Evolutionary conservation across 2,888 invertebrate genomes (phyloP), one percentile per base, ranked within the genome.

Genomic region (Trissonchulus sp.): DNA sequence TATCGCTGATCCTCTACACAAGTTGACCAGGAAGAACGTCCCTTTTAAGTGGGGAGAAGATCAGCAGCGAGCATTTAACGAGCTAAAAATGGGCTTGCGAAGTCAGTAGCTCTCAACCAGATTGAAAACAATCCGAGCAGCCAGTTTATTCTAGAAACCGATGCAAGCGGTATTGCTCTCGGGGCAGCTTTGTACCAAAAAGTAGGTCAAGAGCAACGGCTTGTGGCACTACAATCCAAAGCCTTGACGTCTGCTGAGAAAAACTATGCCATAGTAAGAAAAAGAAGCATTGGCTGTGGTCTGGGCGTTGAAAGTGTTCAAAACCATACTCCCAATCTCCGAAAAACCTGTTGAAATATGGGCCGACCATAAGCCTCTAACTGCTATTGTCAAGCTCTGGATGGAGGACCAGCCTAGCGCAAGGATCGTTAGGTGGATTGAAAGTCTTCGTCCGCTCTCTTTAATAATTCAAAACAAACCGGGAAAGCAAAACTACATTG

Each of bases 181-280:
- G 82, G 81, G 1, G 79, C 81, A 0, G 81, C 78, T 0, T 77
- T 82, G 2, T 30, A 79, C 68, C 82, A 73, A 35, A 69, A 62
- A 31, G 76, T 75, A 2, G 77, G 76, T 8, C 72, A 78, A n/a
- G 75, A 75, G n/a, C n/a, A 68, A 15, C 1, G n/a, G 34, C 81
- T 80, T 1, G 76, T 82, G 0, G 79, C 79, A 3, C 81, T 79
- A 74, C 76, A 77, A 0, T 80, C 80, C 63, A 73, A 77, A 31
- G 77, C 79, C 1, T 72, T 82, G 1, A 33, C 77, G 8, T 68
- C 76, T 0, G 38, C 77, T 18, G 76, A 82, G 76, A 69, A 76
- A 8, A 73, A 75, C 0, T 80, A 81, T 76, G 74, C 78, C 0
- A 76, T 79, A 2, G 78, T 79, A n/a, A 0, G 78, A 82, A 36